A percentile compares a stretch with the other conserved stretches of the same genome.
Conservation (phyloP, 2,113 vertebrate species). For the Scartelaos histophorus region DNA sequence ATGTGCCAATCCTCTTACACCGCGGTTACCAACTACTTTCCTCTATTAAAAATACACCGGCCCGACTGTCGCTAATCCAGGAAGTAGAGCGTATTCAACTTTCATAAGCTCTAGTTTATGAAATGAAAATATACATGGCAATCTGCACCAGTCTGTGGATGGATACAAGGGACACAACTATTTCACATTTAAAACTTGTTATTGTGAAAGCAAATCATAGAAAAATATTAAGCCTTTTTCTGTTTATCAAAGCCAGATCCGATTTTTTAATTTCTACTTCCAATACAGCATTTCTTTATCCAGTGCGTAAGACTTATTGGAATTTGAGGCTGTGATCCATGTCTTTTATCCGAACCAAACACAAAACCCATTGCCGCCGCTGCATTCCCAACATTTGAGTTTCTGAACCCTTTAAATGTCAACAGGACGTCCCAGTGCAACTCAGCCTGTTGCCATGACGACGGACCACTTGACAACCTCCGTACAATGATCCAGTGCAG, state of each 20-base stretch:
- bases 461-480: constrained; percentile 52
- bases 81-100: constrained; percentile 54
- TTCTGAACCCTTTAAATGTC: constrained; percentile 61
- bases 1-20: constrained; percentile 59
- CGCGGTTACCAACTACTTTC: constrained; percentile 39
- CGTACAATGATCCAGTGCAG: constrained; percentile 35
- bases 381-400: constrained; percentile 49
- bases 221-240: not conserved
- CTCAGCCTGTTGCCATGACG: constrained; percentile 57
- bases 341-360: constrained; percentile 50
- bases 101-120: constrained; percentile 23
- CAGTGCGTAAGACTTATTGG: not conserved
- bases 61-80: constrained; percentile 39
- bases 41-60: constrained; percentile 44
- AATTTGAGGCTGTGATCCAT: constrained; percentile 31
- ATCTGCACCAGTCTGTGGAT: not conserved
- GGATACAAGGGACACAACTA: not conserved
- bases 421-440: constrained; percentile 42
- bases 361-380: constrained; percentile 45
- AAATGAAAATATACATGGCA: constrained; percentile 24
- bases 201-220: too few relatives aligned
- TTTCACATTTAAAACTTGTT: not conserved
- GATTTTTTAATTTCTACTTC: too few relatives aligned
- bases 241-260: not conserved
- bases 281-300: not conserved